Conservation (phyloP, 2,113 vertebrate genomes). For the Mohoua ochrocephala region DNA sequence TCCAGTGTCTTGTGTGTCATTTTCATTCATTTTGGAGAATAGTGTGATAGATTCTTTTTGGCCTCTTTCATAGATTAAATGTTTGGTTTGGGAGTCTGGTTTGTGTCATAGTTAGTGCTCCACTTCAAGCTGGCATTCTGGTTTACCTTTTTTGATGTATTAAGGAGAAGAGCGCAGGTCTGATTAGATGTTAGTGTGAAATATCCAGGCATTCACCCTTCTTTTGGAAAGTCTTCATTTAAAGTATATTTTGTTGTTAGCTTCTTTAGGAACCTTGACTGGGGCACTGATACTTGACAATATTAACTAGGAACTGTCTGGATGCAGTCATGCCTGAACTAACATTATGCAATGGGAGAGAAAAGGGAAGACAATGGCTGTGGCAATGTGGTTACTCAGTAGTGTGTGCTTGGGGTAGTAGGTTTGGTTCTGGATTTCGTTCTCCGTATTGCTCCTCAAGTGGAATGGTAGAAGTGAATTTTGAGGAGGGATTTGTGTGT, state of each 20-base stretch:
- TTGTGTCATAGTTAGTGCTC: background rate
- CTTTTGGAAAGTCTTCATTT: background rate
- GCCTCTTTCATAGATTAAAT: background rate
- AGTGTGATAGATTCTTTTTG: background rate
- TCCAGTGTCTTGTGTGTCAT: background rate
- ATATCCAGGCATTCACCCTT: background rate
- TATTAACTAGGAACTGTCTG: background rate
- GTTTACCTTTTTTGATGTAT: background rate
- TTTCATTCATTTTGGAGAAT: background rate
- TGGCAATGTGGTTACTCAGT: background rate
- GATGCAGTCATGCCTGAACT: background rate
- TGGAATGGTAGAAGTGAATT: background rate
- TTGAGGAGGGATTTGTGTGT: accelerated
- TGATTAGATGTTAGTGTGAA: background rate
- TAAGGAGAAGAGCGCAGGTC: background rate
- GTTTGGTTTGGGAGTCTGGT: background rate
- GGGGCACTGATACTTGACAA: background rate
- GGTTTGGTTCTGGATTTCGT: background rate
- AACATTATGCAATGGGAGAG: background rate
- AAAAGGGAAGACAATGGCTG: background rate
- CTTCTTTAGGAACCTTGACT: background rate
- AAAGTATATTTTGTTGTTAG: background rate
- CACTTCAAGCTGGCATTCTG: background rate
- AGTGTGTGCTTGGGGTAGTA: background rate
- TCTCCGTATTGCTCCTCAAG: background rate